Evolutionary conservation across 1,140 invertebrate species (phyloP), one percentile per base, ranked within the genome.

Genomic region (Bombus sylvicola): DNA sequence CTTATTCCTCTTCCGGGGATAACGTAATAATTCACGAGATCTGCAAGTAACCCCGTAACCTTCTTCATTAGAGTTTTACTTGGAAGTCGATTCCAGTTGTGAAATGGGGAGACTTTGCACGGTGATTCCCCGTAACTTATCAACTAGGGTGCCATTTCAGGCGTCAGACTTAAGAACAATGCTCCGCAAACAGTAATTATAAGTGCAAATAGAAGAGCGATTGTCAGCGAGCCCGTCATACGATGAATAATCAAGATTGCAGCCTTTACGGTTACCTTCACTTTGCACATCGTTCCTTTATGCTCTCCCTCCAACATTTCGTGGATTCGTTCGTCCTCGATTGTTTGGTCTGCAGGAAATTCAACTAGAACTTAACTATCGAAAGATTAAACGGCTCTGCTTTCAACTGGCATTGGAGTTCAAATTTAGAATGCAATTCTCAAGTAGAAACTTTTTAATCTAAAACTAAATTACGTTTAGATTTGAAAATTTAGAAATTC

Each of bases 141-240:
- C 84, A 81, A 85, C 78, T 43, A 62, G 84, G 84, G 84, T 85
- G 84, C 84, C 69, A 74, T 68, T 75, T 53, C 59, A 57, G 37
- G 57, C 43, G 34, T 13, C 43, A 53, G 84, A 71, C 79, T 85
- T 85, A 85, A 85, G 84, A 81, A 85, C 78, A 81, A 85, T 85
- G 84, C 78, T 81, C 22, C 37, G 71, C 79, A 85, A 81, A 85
- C 79, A 81, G 69, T 85, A 81, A 81, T 81, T 81, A 85, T 74
- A 81, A 74, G 79, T 31, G 79, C 78, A 85, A 85, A 85, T 71
- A 85, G 79, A 85, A 85, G 76, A 73, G 53, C 77, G 83, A 85
- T 85, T 72, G 83, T 72, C 77, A 43, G 39, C 18, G 77, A 59
- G 68, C 39, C 78, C 47, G n/a, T 79, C 57, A 34, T 47, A 72